A percentile compares a stretch with the other conserved stretches of the same genome.
Evolutionary conservation across 2,797 vertebrate genomes (phyloP).

Genomic region (Premnoplex brunnescens): DNA sequence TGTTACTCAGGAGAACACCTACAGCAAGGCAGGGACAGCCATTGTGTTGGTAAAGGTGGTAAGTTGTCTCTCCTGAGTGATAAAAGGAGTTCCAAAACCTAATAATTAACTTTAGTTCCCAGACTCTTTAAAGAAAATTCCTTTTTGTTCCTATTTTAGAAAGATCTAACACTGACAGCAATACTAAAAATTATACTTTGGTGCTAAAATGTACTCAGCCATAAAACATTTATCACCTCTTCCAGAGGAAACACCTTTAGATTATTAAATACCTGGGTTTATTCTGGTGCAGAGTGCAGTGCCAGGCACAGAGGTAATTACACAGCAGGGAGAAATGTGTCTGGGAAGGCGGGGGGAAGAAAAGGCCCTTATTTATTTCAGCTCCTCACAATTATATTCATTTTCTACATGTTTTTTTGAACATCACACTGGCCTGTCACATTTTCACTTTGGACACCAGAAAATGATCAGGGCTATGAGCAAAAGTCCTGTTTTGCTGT

Average conservation of each 20-base stretch:
- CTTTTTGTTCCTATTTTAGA: not conserved
- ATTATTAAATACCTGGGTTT: constrained; percentile 9
- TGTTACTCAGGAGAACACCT: not conserved
- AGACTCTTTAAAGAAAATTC: not conserved
- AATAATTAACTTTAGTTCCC: not conserved
- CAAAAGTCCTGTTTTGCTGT: not conserved
- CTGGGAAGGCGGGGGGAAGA: not conserved
- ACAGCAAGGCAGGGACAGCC: not conserved
- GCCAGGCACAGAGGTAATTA: constrained; percentile 22
- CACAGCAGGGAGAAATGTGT: constrained; percentile 20
- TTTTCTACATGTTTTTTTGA: constrained; percentile 42
- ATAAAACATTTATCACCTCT: not conserved
- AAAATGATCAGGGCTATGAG: not conserved
- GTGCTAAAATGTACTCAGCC: not conserved
- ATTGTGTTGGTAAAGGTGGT: not conserved
- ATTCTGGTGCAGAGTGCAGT: not conserved
- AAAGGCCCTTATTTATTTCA: constrained; percentile 49
- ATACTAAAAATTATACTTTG: constrained; percentile 9
- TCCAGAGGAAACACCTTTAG: not conserved
- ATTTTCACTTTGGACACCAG: not conserved
- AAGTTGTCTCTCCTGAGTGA: not conserved
- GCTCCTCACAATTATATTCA: not conserved
- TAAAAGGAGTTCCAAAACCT: not conserved
- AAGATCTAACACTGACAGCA: not conserved
- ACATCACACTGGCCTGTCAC: constrained; percentile 11